phyloP scores from a whole-genome alignment of 2,797 vertebrate genomes.

The Australoheros facetus region DNA sequence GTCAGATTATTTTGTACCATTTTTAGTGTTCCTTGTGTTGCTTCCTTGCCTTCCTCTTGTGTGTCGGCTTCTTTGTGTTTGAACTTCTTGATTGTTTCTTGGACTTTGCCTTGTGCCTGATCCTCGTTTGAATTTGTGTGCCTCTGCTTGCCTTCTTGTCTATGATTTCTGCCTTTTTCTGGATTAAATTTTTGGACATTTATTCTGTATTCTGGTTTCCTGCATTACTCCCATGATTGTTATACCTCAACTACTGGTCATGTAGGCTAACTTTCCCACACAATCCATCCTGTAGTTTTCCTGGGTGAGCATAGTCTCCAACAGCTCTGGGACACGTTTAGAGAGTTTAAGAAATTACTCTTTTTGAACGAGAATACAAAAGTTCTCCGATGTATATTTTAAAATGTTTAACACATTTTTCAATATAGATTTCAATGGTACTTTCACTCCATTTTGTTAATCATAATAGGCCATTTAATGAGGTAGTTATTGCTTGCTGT shows the following conservation, averaged over 20 bases:
- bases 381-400: fast-evolving
- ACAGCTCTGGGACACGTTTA: neutral
- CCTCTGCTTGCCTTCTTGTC: neutral
- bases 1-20: too few species aligned
- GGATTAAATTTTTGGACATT: fast-evolving
- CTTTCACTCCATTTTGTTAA: neutral
- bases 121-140: neutral
- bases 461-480: neutral
- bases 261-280: neutral
- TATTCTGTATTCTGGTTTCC: fast-evolving
- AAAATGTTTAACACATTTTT: neutral
- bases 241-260: fast-evolving
- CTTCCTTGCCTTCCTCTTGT: neutral
- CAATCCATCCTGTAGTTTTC: neutral
- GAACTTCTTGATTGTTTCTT: neutral
- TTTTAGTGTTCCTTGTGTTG: neutral
- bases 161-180: fast-evolving
- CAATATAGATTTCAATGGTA: neutral
- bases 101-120: neutral
- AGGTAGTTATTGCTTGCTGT: slow-evolving; percentile 1
- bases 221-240: neutral
- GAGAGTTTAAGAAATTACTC: neutral
- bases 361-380: neutral
- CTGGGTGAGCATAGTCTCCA: neutral
- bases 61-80: neutral